Evolutionary conservation across 2,113 vertebrate species (phyloP).

Genomic region (Saccopteryx bilineata): DNA sequence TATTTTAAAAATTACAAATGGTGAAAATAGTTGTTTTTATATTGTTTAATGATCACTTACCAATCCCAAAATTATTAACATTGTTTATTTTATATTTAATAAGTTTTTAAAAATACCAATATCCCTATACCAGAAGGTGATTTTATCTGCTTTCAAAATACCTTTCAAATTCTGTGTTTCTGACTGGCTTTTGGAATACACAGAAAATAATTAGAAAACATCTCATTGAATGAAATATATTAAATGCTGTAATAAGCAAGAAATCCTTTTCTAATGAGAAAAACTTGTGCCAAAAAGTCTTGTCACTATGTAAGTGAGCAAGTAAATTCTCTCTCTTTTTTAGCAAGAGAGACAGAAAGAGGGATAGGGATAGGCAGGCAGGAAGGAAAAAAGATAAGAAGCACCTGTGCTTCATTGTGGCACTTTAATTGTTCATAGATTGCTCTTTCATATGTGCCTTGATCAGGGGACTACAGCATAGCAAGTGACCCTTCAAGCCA

Average conservation of each 20-base stretch:
- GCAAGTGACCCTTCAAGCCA: too few relatives aligned
- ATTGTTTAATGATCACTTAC: background rate
- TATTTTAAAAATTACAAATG: background rate
- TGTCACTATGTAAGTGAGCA: background rate
- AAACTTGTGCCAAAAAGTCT: background rate
- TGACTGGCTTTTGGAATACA: background rate
- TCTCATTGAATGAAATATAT: background rate
- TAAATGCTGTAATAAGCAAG: background rate
- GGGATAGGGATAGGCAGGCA: too few relatives aligned
- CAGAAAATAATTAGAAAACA: background rate
- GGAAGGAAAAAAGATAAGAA: too few relatives aligned
- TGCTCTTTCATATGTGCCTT: too few relatives aligned
- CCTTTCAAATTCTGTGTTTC: slow-evolving; percentile 11
- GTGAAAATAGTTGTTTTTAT: background rate
- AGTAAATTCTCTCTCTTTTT: background rate
- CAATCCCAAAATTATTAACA: background rate
- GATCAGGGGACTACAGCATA: too few relatives aligned
- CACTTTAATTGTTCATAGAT: too few relatives aligned
- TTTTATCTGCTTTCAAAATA: slow-evolving; percentile 44
- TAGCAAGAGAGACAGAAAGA: too few relatives aligned
- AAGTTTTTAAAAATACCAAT: background rate
- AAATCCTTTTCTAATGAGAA: background rate
- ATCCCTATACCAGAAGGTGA: background rate
- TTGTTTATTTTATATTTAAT: background rate
- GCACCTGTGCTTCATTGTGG: too few relatives aligned